These are phyloP conservation scores for Anguilla pacifica DNA, from an alignment of 2,797 vertebrate genomes.

Conservation along the genomic window DNA sequence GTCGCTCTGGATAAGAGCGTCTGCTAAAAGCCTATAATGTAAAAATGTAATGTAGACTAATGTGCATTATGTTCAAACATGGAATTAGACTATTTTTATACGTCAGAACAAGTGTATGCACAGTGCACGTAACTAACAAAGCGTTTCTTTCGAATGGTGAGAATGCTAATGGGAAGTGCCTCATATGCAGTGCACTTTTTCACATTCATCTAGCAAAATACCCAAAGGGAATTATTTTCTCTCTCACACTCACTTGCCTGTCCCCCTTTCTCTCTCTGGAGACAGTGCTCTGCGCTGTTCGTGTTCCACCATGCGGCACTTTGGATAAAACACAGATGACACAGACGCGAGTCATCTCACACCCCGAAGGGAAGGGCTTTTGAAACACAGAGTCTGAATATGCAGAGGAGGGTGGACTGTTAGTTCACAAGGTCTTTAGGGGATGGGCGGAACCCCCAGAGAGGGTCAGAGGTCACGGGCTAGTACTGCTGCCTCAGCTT, in stretches of 20 bases:
- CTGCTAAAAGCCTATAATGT: no score
- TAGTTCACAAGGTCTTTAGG: not conserved
- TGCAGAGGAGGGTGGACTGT: not conserved
- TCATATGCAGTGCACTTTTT: not conserved
- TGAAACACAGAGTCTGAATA: not conserved
- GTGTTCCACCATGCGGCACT: not conserved
- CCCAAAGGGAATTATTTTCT: not conserved
- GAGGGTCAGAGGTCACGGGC: not conserved
- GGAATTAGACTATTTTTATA: not conserved
- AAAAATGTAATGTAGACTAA: not conserved
- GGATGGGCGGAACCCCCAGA: not conserved
- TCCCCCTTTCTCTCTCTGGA: not conserved
- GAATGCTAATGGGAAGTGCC: not conserved
- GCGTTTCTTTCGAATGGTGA: not conserved
- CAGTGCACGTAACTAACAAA: not conserved
- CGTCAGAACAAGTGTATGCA: not conserved
- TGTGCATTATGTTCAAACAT: not conserved
- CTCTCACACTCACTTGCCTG: not conserved
- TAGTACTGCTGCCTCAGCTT: not conserved
- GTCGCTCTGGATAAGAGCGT: no score
- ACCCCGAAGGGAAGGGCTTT: not conserved
- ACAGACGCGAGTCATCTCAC: not conserved
- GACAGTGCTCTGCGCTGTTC: not conserved
- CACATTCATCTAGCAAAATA: not conserved
- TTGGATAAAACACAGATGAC: not conserved